Percentiles rank a stretch among this genome's conserved stretches.
phyloP scores from a whole-genome alignment of 2,888 invertebrate species.

The Cephalotes varians region DNA sequence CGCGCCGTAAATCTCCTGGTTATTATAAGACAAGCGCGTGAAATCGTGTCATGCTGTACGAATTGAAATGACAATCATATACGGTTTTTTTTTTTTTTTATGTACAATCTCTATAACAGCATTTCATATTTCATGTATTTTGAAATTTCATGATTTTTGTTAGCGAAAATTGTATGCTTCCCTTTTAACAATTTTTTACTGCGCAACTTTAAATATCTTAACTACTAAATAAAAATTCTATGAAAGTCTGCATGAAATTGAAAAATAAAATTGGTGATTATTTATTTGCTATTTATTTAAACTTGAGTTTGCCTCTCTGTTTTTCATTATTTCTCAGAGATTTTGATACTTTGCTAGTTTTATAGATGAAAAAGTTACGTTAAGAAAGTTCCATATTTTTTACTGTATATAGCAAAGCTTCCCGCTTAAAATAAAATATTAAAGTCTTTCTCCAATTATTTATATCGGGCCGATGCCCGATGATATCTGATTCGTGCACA shows the following conservation, averaged over 20 bases:
- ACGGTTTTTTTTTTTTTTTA: neutral
- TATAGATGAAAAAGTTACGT: neutral
- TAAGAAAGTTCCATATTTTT: neutral
- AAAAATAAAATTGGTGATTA: neutral
- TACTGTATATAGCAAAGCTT: neutral
- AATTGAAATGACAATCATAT: neutral
- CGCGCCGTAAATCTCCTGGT: slow-evolving; percentile 47
- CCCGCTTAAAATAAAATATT: slow-evolving; percentile 1
- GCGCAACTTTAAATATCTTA: neutral
- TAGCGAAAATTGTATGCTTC: neutral
- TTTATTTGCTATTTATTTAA: neutral
- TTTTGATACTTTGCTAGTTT: neutral
- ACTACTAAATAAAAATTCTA: neutral
- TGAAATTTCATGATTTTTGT: neutral
- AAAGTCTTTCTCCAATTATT: neutral
- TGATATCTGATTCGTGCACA: slow-evolving; percentile 42
- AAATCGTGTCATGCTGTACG: slow-evolving; percentile 22
- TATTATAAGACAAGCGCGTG: slow-evolving; percentile 52
- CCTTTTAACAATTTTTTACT: neutral
- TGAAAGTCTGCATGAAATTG: neutral
- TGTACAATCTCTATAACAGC: too few relatives aligned
- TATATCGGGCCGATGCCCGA: neutral
- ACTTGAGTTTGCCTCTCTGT: neutral
- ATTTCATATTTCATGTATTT: neutral
- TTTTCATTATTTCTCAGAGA: neutral